Base-by-base conservation (phyloP, 2,113 vertebrate species). In the Plecotus auritus region DNA sequence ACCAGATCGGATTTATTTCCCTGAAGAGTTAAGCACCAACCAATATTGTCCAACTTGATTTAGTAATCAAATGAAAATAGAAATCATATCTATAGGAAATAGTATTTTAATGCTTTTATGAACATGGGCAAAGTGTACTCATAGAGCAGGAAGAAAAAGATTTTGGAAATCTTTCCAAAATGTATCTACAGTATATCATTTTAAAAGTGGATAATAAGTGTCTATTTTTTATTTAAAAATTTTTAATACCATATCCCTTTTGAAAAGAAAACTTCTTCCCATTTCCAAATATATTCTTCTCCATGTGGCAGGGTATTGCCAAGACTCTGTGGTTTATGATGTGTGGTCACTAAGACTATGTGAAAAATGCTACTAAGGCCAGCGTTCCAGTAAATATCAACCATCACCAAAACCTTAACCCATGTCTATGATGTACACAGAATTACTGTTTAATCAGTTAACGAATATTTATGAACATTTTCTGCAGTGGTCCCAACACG, bases 351-450 rank as follows among this genome's bases (percentile, higher is more conserved):
- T 87, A 67, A 89, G 59, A 89, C 67, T 70, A 85, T 67, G 73
- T 96, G 78, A 92, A 97, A 97, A 93, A 94, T 97, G 40, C 49
- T 85, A 93, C 76, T 49, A 94, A 95, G 23, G 77, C 37, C 54
- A 83, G 26, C 30, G 78, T 86, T 90, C 78, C 78, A 76, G 45
- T 51, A n/a, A 81, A 2, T 82, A 85, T 30, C 51, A 89, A 66
- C 35, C 51, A 95, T 51, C 2, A 76, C 45, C 26, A 84, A 97
- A 92, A 76, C 18, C 37, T 59, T 40, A 80, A 35, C 16, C 14
- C 20, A 12, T 22, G 54, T 51, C 92, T 95, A 72, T 17, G 8
- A 85, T 78, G 28, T 23, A n/a, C 10, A 74, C 16, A 93, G 37
- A 88, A 64, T 32, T 11, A 66, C 40, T 91, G 2, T 40, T 72